phyloP scores from a whole-genome alignment of 1,140 invertebrate species.

The Papilio polyxenes region DNA sequence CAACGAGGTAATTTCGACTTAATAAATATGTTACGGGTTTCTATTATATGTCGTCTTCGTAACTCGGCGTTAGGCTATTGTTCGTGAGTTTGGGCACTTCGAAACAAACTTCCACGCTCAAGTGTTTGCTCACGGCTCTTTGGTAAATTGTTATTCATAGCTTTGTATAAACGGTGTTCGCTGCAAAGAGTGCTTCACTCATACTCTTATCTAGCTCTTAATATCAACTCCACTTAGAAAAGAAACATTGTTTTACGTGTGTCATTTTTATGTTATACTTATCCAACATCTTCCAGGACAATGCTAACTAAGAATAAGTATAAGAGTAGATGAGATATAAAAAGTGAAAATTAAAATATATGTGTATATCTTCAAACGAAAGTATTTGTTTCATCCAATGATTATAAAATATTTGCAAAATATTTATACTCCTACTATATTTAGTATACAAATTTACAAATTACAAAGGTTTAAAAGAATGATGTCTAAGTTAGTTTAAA shows the following conservation, averaged over 20 bases:
- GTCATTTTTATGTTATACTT: not conserved
- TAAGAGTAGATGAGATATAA: not conserved
- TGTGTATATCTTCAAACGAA: too few species aligned
- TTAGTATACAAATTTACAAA: too few species aligned
- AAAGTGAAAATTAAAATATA: too few species aligned
- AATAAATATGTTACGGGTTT: slow-evolving; percentile 37
- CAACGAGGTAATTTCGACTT: slow-evolving; percentile 27
- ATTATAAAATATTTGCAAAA: too few species aligned
- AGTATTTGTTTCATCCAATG: too few species aligned
- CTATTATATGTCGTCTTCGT: slow-evolving; percentile 56
- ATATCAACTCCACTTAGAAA: slow-evolving; percentile 58
- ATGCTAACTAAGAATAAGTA: not conserved
- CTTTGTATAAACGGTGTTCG: slow-evolving; percentile 70
- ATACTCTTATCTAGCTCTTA: slow-evolving; percentile 70
- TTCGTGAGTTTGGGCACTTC: slow-evolving; percentile 75
- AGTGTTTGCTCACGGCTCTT: slow-evolving; percentile 76
- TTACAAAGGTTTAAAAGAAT: too few species aligned
- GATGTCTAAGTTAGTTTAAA: too few species aligned
- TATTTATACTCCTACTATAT: too few species aligned
- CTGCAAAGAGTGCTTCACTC: slow-evolving; percentile 72
- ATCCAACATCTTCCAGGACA: not conserved
- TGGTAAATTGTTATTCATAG: slow-evolving; percentile 79
- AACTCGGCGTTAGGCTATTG: slow-evolving; percentile 66
- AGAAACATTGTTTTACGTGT: slow-evolving; percentile 2
- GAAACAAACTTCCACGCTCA: slow-evolving; percentile 74